These are phyloP conservation scores for Taeniopygia guttata DNA, from an alignment of 2,797 vertebrate species.

Conservation along the genomic window DNA sequence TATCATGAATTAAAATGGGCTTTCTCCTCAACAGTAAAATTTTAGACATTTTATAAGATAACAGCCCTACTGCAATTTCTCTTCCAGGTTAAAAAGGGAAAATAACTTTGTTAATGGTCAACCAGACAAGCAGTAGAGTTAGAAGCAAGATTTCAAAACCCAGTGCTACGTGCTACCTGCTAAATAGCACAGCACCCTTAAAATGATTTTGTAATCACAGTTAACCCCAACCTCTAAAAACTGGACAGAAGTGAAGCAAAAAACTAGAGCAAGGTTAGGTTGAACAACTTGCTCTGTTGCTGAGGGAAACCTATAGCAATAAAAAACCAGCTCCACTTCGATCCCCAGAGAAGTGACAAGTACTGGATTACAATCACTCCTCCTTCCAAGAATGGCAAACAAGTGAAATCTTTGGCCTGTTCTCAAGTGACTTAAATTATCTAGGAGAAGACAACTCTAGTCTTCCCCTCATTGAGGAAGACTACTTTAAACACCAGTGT, in stretches of 20 bases:
- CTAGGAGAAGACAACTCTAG: not conserved
- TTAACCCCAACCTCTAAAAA: not conserved
- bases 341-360: not conserved
- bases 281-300: not conserved
- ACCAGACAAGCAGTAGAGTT: not conserved
- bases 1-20: not conserved
- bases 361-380: not conserved
- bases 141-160: conserved; percentile 23
- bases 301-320: not conserved
- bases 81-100: not conserved
- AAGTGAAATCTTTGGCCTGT: not conserved
- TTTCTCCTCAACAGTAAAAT: not conserved
- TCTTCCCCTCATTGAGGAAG: not conserved
- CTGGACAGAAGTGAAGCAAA: not conserved
- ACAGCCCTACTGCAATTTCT: not conserved
- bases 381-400: not conserved
- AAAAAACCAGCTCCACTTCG: not conserved
- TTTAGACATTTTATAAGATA: not conserved
- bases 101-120: not conserved
- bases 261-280: not conserved
- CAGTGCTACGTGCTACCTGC: not conserved
- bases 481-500: not conserved
- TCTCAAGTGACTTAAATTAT: not conserved
- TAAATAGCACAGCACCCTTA: not conserved
- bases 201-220: not conserved